Evolutionary conservation across 2,797 vertebrate species (phyloP).

Genomic region (Anolis apletophallus): DNA sequence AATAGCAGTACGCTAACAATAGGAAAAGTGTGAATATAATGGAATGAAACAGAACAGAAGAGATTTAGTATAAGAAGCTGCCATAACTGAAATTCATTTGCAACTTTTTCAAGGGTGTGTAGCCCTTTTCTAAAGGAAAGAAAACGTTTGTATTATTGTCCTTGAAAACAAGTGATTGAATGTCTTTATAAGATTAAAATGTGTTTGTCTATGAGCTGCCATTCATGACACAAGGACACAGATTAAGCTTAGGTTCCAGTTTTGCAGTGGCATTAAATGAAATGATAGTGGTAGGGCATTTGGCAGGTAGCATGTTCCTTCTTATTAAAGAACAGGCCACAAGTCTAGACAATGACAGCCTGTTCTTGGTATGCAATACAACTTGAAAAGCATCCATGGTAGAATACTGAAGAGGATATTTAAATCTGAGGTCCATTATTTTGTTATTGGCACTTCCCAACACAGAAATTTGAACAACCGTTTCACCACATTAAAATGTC

Average conservation of each 20-base stretch:
- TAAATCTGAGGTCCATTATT: slow-evolving; percentile 42
- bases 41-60: neutral
- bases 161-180: slow-evolving; percentile 29
- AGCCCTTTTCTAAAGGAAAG: slow-evolving; percentile 12
- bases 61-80: neutral
- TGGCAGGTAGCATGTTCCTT: slow-evolving; percentile 29
- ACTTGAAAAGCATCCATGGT: slow-evolving; percentile 35
- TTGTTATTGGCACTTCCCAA: slow-evolving; percentile 13
- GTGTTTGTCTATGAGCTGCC: neutral
- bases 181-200: slow-evolving; percentile 22
- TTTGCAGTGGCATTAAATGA: slow-evolving; percentile 31
- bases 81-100: neutral
- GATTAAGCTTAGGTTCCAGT: slow-evolving; percentile 26
- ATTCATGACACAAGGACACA: neutral
- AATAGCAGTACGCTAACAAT: slow-evolving; percentile 22
- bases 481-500: slow-evolving; percentile 25
- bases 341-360: slow-evolving; percentile 49
- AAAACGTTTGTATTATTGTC: slow-evolving; percentile 16
- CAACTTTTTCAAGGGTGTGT: neutral
- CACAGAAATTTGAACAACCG: slow-evolving; percentile 28
- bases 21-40: neutral
- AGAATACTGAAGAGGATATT: slow-evolving; percentile 36
- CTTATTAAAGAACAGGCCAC: slow-evolving; percentile 32
- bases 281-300: slow-evolving; percentile 48
- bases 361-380: slow-evolving; percentile 47